phyloP scores from a whole-genome alignment of 2,888 invertebrate genomes.

The Hypercompe scribonia region DNA sequence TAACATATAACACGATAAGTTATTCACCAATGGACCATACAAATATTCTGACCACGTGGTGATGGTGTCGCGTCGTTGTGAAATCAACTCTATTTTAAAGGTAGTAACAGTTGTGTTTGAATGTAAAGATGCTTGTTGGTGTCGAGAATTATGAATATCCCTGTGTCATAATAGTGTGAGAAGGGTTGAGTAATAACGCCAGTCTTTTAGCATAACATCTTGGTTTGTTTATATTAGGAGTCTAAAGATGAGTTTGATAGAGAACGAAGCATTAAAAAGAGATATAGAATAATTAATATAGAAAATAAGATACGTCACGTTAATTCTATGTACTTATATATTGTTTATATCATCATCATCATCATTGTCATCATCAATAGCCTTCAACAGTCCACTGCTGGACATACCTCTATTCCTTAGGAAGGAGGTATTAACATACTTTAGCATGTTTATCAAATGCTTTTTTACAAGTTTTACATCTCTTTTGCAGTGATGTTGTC shows the following conservation, averaged over 20 bases:
- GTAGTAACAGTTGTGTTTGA: not conserved
- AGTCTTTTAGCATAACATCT: not conserved
- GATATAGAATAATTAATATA: not conserved
- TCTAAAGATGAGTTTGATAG: not conserved
- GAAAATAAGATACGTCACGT: too few relatives aligned
- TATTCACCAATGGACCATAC: not conserved
- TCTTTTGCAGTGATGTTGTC: too few relatives aligned
- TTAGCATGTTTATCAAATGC: too few relatives aligned
- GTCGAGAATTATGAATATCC: not conserved
- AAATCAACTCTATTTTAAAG: not conserved
- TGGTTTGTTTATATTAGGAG: not conserved
- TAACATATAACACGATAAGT: not conserved
- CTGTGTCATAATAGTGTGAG: not conserved
- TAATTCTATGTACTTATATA: too few relatives aligned
- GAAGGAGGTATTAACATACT: too few relatives aligned
- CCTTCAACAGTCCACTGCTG: too few relatives aligned
- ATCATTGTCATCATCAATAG: too few relatives aligned
- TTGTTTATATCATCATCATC: too few relatives aligned
- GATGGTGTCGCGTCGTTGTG: not conserved
- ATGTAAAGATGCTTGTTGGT: not conserved
- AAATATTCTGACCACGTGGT: not conserved
- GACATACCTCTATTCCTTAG: too few relatives aligned
- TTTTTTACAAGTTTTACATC: too few relatives aligned
- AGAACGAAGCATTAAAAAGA: not conserved
- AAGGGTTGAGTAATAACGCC: slow-evolving; percentile 3